Percentiles rank a stretch among this genome's conserved stretches.
Conservation (phyloP, 2,888 invertebrate species). For the Sinhomidia bicolor region DNA sequence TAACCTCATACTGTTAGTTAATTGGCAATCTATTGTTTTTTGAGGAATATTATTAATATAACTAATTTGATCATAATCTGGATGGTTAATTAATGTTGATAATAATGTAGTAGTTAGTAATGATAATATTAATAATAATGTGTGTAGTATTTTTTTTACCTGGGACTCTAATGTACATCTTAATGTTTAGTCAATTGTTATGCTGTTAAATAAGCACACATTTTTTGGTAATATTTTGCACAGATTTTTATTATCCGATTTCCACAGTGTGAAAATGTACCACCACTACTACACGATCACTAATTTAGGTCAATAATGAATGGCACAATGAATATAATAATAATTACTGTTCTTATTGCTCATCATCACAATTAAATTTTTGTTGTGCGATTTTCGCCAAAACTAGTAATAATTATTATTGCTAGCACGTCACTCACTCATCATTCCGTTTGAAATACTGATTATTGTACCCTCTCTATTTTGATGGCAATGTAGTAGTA, state of each 20-base stretch:
- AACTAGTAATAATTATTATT: background rate
- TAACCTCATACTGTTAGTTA: background rate
- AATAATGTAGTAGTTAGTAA: background rate
- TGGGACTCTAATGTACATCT: no score
- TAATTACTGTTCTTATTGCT: background rate
- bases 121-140: no score
- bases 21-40: background rate
- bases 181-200: no score
- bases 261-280: background rate
- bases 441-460: no score
- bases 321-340: background rate
- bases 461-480: no score
- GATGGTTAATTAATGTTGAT: background rate
- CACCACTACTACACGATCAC: no score
- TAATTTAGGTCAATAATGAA: conserved; percentile 20
- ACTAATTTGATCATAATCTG: background rate
- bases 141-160: background rate
- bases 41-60: background rate
- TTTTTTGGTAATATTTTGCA: background rate
- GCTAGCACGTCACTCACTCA: background rate
- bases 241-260: background rate
- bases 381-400: background rate
- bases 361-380: conserved; percentile 8
- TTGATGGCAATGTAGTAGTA: no score
- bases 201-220: no score